Base-by-base conservation (phyloP, 2,888 invertebrate genomes). In the Dryococelus australis region DNA sequence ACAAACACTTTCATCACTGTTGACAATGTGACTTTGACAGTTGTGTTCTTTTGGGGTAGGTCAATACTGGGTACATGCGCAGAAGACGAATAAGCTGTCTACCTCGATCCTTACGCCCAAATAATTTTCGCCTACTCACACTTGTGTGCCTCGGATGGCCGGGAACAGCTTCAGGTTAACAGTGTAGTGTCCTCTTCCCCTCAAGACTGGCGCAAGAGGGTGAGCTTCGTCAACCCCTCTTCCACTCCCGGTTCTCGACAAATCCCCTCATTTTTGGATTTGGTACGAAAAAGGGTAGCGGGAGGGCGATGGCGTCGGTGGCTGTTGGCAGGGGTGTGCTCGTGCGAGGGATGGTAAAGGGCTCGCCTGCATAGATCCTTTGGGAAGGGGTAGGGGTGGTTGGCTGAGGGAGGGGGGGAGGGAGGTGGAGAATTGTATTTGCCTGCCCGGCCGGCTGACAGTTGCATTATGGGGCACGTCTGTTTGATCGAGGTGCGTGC, bases 261-360 rank as follows among this genome's bases (percentile, higher is more conserved):
- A 83, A 83, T 83, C 83, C 83, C 83, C 83, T 83, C 83, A 83
- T 83, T 83, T 83, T 83, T 83, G 83, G 83, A 83, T 83, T 83
- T 35, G 83, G 83, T 35, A 20, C 35, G 83, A 28, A 35, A 83
- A 83, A 28, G 83, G 83, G 28, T 28, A 24, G 0, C 65, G 9
- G 35, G 28, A 24, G 83, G 35, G 83, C 5, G 35, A 27, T 43
- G 83, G 35, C 20, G 28, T 13, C 13, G 28, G 83, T 10, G 28
- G 28, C 9, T 8, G 83, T 35, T 28, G 35, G 83, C 8, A 10
- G 20, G 13, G 83, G 28, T 26, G 24, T 13, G 12, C 12, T 26
- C 12, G 80, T 43, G 24, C 16, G 43, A 24, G 35, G 28, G 83
- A 35, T 0, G 13, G 28, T 27, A 26, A 24, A 28, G n/a, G 80